phyloP scores from a whole-genome alignment of 2,113 vertebrate genomes.

The Phaethon lepturus region DNA sequence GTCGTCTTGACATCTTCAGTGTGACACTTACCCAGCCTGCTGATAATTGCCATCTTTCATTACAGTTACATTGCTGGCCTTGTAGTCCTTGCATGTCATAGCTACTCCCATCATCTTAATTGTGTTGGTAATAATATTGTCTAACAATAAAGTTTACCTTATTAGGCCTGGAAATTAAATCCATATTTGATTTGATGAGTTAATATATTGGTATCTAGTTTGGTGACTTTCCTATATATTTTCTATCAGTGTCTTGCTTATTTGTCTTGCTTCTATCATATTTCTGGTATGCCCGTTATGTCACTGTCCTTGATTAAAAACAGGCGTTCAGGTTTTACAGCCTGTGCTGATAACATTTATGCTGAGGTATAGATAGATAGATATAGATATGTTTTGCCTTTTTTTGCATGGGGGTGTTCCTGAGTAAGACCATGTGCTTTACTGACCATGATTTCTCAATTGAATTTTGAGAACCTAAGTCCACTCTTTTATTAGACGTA shows the following conservation, averaged over 20 bases:
- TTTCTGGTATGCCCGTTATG: neutral
- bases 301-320: neutral
- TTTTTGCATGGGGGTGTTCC: neutral
- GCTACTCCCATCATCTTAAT: neutral
- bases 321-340: neutral
- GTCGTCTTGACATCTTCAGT: neutral
- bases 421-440: neutral
- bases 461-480: neutral
- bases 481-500: neutral
- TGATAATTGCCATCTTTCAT: neutral
- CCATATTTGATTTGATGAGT: neutral
- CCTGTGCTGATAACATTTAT: neutral
- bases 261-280: neutral
- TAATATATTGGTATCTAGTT: neutral
- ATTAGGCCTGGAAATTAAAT: neutral
- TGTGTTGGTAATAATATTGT: neutral
- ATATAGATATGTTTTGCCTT: neutral
- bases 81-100: neutral
- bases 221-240: neutral
- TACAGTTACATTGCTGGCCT: neutral
- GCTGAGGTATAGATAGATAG: neutral
- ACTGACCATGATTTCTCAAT: neutral
- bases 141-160: neutral
- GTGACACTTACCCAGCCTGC: neutral
- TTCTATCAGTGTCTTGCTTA: neutral